Evolutionary conservation across 2,888 invertebrate genomes (phyloP), one percentile per base, ranked within the genome.

Genomic region (Hymenopus coronatus): DNA sequence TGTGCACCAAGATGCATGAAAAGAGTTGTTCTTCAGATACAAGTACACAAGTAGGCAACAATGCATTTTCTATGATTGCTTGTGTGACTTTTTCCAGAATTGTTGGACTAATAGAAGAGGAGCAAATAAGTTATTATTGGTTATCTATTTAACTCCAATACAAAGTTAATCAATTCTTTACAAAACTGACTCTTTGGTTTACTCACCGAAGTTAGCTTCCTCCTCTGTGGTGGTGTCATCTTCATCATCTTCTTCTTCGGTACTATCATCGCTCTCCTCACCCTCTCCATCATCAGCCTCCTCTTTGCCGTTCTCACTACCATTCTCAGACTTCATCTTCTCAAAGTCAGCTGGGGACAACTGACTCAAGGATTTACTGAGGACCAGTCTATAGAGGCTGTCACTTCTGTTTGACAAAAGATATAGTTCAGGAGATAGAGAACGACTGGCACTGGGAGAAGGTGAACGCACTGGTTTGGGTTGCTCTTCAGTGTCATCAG

Each of bases 271-370:
- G 84, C 15, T 46, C 14, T 84, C 84, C 0, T 88, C 88, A 25
- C 7, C 28, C n/a, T 83, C 88, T 7, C 28, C 88, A 2, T 83
- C 40, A 70, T 28, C 54, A 28, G 28, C 28, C 3, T 82, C 87
- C 2, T 82, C 87, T 28, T 28, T 82, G n/a, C 40, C 54, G 3
- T 84, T 33, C 4, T 30, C 30, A 30, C 84, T 85, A 2, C 46
- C 6, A 30, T 27, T 85, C 85, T 40, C 46, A n/a, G 87, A 82
- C 82, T 33, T 87, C 82, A 87, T 87, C 40, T 87, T 87, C 81
- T 87, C 87, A 40, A 87, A 87, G 82, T 87, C 87, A n/a, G 70
- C 28, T 6, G 87, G 87, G 12, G 87, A 87, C 30, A 33, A 82
- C 8, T 87, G 81, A 82, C 33, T n/a, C 33, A 87, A 82, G 27